Evolutionary conservation across 2,797 vertebrate genomes (phyloP).

Genomic region (Peromyscus aztecus): DNA sequence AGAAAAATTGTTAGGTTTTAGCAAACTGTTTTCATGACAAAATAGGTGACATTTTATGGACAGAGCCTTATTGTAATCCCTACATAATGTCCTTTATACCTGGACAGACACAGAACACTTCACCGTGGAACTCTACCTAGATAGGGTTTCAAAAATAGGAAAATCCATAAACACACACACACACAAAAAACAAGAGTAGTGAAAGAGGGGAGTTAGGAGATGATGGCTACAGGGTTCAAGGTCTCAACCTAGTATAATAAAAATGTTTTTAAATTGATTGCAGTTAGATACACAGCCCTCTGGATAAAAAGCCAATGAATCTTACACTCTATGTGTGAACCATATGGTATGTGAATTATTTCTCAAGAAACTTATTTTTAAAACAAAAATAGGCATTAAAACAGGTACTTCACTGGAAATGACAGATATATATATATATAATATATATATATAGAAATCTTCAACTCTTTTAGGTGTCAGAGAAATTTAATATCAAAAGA

Average conservation of each 20-base stretch:
- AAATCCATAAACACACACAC: constrained; percentile 15
- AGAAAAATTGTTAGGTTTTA: constrained; percentile 55
- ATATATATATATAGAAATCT: neutral
- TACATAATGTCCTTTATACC: constrained; percentile 28
- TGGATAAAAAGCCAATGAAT: neutral
- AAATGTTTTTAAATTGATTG: constrained; percentile 20
- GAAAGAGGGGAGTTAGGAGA: neutral
- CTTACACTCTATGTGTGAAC: neutral
- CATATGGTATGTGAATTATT: neutral
- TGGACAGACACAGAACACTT: neutral
- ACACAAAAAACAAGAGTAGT: neutral
- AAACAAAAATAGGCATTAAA: constrained; percentile 29
- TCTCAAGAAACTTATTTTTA: constrained; percentile 33
- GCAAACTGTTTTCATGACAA: constrained; percentile 47
- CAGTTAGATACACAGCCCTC: neutral
- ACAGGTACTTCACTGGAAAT: neutral
- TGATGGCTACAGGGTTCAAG: neutral
- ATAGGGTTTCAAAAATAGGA: neutral
- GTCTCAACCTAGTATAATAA: neutral
- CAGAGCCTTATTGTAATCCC: constrained; percentile 27
- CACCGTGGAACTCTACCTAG: neutral
- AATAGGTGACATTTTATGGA: constrained; percentile 6
- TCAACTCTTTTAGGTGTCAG: constrained; percentile 19
- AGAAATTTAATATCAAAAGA: constrained; percentile 3
- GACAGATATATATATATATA: no score